Conservation (phyloP, 1,140 invertebrate genomes). For the Heliconius himera region DNA sequence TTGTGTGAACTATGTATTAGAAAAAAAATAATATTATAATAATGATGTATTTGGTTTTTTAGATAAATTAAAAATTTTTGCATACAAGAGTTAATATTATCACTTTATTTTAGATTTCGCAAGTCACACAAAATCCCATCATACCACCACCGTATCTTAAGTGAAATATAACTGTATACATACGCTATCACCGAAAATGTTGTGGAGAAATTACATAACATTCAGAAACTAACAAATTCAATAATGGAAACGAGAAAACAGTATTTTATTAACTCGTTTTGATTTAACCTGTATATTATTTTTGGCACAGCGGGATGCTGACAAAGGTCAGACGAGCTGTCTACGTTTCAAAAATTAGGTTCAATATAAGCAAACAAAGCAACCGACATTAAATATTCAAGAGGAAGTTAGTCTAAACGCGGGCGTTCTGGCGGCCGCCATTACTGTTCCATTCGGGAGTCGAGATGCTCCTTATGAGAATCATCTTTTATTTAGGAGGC, state of each 20-base stretch:
- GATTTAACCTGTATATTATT: background rate
- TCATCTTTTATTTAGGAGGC: slow-evolving; percentile 64
- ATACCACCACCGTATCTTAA: no score
- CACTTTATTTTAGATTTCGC: no score
- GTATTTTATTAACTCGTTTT: background rate
- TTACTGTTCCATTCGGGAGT: slow-evolving; percentile 53
- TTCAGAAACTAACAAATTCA: background rate
- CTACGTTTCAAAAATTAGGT: slow-evolving; percentile 32
- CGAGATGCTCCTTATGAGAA: slow-evolving; percentile 52
- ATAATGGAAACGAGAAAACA: background rate
- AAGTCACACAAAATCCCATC: no score
- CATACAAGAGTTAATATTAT: no score
- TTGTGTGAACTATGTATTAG: no score
- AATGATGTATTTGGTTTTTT: no score
- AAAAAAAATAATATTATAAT: no score
- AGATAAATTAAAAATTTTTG: no score
- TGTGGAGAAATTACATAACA: background rate
- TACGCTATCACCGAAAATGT: no score
- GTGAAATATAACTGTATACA: no score
- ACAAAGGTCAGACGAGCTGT: slow-evolving; percentile 15
- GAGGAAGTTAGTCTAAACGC: slow-evolving; percentile 57
- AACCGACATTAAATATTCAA: slow-evolving; percentile 67
- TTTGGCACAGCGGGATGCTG: background rate
- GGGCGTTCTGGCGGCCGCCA: slow-evolving; percentile 52
- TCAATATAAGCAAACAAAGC: slow-evolving; percentile 54